Percentiles rank a stretch among this genome's conserved stretches.
These are phyloP conservation scores for Archivesica marissinica DNA, from an alignment of 1,140 invertebrate genomes.

Conservation along the genomic window DNA sequence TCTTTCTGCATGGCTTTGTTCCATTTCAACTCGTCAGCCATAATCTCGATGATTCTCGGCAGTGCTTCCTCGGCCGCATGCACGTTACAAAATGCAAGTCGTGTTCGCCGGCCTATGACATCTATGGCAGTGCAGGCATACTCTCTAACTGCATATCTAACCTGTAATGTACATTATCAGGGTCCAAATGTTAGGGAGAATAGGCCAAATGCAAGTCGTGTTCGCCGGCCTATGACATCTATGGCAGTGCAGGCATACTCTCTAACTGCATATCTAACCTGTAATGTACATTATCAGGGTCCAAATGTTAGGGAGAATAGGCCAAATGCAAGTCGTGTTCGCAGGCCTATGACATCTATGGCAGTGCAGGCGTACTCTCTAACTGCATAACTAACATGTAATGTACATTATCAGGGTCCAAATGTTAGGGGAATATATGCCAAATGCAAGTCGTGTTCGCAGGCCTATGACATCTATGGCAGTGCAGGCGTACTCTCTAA, in stretches of 20 bases:
- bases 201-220: conserved; percentile 98
- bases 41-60: conserved; percentile 96
- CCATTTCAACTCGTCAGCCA: conserved; percentile 99
- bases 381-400: too few relatives aligned
- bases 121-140: conserved; percentile 98
- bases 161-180: conserved; percentile 86
- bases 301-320: too few relatives aligned
- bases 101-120: conserved; percentile 96
- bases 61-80: conserved; percentile 97
- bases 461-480: too few relatives aligned
- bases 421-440: too few relatives aligned
- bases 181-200: too few relatives aligned
- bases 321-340: too few relatives aligned
- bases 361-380: too few relatives aligned
- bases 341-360: too few relatives aligned
- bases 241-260: conserved; percentile 98
- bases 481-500: too few relatives aligned
- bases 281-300: too few relatives aligned
- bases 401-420: too few relatives aligned
- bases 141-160: conserved; percentile 95
- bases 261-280: conserved; percentile 94
- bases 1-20: conserved; percentile 87
- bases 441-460: too few relatives aligned
- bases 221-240: conserved; percentile 97
- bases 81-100: conserved; percentile 98